phyloP scores from a whole-genome alignment of 2,888 invertebrate genomes.

The Luperina nickerlii region DNA sequence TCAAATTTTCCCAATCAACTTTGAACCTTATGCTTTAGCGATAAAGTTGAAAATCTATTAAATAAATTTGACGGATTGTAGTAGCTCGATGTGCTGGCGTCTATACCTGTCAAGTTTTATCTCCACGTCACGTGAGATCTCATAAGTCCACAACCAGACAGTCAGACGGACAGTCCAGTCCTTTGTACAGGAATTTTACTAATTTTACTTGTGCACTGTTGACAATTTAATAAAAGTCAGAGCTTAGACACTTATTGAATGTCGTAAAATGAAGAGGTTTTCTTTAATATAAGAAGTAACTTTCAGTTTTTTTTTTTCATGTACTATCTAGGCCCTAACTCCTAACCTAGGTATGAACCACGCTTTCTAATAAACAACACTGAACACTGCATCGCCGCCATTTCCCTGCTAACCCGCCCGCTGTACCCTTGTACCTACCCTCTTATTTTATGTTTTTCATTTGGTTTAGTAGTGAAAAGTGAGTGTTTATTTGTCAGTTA shows the following conservation, averaged over 20 bases:
- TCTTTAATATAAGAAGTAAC: background rate
- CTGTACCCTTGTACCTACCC: slow-evolving; percentile 22
- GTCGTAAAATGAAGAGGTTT: background rate
- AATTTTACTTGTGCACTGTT: background rate
- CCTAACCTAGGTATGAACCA: slow-evolving; percentile 63
- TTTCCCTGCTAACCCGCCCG: slow-evolving; percentile 61
- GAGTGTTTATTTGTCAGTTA: slow-evolving; percentile 4
- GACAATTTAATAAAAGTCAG: background rate
- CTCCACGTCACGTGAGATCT: background rate
- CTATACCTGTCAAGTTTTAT: background rate
- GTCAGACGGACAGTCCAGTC: too few species aligned
- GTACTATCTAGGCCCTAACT: background rate
- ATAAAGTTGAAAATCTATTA: too few species aligned
- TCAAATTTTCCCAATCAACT: too few species aligned
- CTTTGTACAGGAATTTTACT: background rate
- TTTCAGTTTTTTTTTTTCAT: background rate
- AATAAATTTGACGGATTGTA: too few species aligned
- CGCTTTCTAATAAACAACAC: slow-evolving; percentile 72
- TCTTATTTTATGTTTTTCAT: slow-evolving; percentile 5
- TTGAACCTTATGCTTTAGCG: too few species aligned
- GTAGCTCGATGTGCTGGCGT: too few species aligned
- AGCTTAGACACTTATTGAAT: background rate
- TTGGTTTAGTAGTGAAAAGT: background rate
- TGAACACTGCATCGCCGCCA: slow-evolving; percentile 58
- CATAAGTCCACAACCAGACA: background rate